Evolutionary conservation across 2,113 vertebrate genomes (phyloP).

Genomic region (Psilopogon haemacephalus): DNA sequence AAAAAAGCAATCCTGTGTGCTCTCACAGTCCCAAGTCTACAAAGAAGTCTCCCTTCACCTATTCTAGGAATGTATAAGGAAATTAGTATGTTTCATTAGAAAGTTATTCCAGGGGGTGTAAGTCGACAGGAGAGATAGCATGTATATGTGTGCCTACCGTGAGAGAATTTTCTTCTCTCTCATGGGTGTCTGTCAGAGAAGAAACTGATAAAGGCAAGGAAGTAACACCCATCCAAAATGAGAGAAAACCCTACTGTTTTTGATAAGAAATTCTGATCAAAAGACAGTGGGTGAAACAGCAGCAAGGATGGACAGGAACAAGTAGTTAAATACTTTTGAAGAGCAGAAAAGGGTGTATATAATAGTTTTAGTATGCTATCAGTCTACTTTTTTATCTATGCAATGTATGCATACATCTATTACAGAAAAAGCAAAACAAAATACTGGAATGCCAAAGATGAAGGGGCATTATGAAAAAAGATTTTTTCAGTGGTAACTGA

Average conservation of each 20-base stretch:
- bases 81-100: not conserved
- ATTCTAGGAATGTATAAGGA: not conserved
- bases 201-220: not conserved
- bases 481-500: not conserved
- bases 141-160: not conserved
- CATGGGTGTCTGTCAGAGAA: not conserved
- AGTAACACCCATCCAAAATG: not conserved
- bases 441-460: not conserved
- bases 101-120: not conserved
- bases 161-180: not conserved
- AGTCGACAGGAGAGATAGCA: not conserved
- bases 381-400: not conserved
- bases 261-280: not conserved
- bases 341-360: not conserved
- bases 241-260: not conserved
- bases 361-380: not conserved
- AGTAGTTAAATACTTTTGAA: not conserved
- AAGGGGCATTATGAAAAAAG: not conserved
- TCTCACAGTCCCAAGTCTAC: not conserved
- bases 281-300: not conserved
- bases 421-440: not conserved
- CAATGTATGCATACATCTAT: not conserved
- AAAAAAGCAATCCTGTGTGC: not conserved
- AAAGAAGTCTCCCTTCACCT: not conserved
- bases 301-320: not conserved